A percentile compares a stretch with the other conserved stretches of the same genome.
Conservation (phyloP, 1,140 invertebrate genomes). For the Diorhabda carinulata region DNA sequence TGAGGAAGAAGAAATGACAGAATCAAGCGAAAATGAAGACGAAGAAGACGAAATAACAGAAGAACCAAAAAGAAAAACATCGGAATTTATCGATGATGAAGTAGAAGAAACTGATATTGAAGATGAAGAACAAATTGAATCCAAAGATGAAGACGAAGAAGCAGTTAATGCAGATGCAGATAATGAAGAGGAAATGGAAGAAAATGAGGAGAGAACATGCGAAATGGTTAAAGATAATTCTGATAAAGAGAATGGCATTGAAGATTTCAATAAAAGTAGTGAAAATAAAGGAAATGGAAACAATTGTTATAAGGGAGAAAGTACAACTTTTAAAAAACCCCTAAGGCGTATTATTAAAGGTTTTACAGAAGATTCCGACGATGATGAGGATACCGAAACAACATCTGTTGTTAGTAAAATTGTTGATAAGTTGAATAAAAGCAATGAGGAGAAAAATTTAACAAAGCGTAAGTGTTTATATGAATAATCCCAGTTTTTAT, state of each 20-base stretch:
- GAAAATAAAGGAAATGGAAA: conserved; percentile 32
- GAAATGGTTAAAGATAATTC: conserved; percentile 28
- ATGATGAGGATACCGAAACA: conserved; percentile 28
- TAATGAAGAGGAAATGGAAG: conserved; percentile 40
- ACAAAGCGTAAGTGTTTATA: conserved; percentile 9
- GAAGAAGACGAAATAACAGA: conserved; percentile 39
- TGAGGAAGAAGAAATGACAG: conserved; percentile 44
- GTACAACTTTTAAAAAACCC: conserved; percentile 28
- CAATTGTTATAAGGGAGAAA: conserved; percentile 27
- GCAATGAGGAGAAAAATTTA: background rate
- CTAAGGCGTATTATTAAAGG: conserved; percentile 42
- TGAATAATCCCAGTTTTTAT: background rate
- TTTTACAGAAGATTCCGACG: conserved; percentile 39
- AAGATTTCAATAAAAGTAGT: conserved; percentile 33
- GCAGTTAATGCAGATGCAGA: conserved; percentile 48
- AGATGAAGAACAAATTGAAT: conserved; percentile 35
- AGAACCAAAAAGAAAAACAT: conserved; percentile 34
- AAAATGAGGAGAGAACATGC: conserved; percentile 32
- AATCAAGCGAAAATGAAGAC: conserved; percentile 41
- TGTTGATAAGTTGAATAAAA: conserved; percentile 4
- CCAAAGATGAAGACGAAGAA: conserved; percentile 44
- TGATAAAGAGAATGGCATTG: conserved; percentile 38
- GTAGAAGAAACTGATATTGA: conserved; percentile 38
- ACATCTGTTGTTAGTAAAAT: conserved; percentile 6
- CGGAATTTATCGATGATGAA: conserved; percentile 39